phyloP scores from a whole-genome alignment of 2,113 vertebrate species.

The Pleuronectes platessa region DNA sequence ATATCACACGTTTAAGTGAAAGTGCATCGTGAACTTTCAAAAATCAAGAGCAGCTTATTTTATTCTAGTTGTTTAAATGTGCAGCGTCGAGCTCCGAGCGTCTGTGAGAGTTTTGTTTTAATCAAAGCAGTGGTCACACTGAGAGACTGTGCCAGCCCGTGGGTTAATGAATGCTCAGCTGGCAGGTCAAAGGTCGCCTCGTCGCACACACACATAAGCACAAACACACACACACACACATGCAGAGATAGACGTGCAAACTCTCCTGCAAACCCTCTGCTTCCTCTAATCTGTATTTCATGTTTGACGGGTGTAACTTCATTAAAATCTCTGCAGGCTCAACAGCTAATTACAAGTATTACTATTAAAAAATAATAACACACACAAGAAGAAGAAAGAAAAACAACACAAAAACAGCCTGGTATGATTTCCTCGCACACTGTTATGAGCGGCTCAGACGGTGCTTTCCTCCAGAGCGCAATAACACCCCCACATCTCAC shows the following conservation, averaged over 20 bases:
- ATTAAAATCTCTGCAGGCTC: conserved; percentile 43
- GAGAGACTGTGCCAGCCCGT: conserved; percentile 38
- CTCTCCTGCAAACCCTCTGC: conserved; percentile 2
- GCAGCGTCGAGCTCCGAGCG: neutral
- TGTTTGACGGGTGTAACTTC: conserved; percentile 22
- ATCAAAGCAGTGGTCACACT: conserved; percentile 40
- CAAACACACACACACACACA: neutral
- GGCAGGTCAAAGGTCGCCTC: conserved; percentile 57
- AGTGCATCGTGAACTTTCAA: no score
- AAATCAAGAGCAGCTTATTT: no score
- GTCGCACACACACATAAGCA: neutral
- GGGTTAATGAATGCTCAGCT: conserved; percentile 60
- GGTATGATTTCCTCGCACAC: conserved; percentile 53
- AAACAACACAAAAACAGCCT: conserved; percentile 23
- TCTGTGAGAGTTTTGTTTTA: conserved; percentile 23
- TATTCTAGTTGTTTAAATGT: no score
- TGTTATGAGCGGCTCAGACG: conserved; percentile 55
- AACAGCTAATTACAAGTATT: conserved; percentile 40
- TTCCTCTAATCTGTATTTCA: conserved; percentile 7
- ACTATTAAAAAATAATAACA: conserved; percentile 36
- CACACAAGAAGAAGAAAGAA: neutral
- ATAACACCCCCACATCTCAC: conserved; percentile 67
- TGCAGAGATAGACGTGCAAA: neutral
- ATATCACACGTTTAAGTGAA: neutral
- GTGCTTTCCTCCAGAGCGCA: conserved; percentile 50